Evolutionary conservation across 2,888 invertebrate species (phyloP).

Genomic region (Mesochorus sp.): DNA sequence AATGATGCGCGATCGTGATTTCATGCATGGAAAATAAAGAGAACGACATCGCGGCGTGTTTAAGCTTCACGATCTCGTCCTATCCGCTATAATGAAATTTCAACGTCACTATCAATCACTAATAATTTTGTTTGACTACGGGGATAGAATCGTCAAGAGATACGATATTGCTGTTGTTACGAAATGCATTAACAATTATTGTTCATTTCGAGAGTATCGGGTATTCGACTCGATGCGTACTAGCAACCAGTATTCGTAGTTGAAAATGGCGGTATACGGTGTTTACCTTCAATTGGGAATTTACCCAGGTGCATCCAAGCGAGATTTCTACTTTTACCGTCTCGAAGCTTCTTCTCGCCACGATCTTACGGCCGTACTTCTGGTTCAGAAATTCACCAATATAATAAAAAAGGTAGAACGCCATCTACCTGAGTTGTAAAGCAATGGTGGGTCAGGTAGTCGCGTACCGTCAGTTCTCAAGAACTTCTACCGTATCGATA

Average conservation of each 20-base stretch:
- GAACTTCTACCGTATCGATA: too few relatives aligned
- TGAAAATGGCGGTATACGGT: not conserved
- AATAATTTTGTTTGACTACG: conserved; percentile 1
- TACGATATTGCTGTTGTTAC: not conserved
- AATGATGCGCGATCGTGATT: conserved; percentile 27
- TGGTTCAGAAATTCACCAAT: too few relatives aligned
- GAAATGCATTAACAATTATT: too few relatives aligned
- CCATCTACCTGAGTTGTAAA: too few relatives aligned
- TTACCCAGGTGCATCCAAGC: not conserved
- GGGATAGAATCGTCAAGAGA: not conserved
- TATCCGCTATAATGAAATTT: conserved; percentile 15
- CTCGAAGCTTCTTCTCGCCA: not conserved
- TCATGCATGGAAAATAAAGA: not conserved
- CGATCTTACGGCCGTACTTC: not conserved
- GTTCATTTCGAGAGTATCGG: too few relatives aligned
- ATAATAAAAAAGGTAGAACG: too few relatives aligned
- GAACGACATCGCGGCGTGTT: not conserved
- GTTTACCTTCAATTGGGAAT: conserved; percentile 29
- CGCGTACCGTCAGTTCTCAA: too few relatives aligned
- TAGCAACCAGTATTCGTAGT: not conserved
- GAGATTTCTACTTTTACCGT: conserved; percentile 22
- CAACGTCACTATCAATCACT: conserved; percentile 23
- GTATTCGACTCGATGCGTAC: too few relatives aligned
- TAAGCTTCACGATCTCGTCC: not conserved
- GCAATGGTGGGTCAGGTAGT: too few relatives aligned